phyloP scores from a whole-genome alignment of 2,888 invertebrate species.

The Tenodera sinensis region DNA sequence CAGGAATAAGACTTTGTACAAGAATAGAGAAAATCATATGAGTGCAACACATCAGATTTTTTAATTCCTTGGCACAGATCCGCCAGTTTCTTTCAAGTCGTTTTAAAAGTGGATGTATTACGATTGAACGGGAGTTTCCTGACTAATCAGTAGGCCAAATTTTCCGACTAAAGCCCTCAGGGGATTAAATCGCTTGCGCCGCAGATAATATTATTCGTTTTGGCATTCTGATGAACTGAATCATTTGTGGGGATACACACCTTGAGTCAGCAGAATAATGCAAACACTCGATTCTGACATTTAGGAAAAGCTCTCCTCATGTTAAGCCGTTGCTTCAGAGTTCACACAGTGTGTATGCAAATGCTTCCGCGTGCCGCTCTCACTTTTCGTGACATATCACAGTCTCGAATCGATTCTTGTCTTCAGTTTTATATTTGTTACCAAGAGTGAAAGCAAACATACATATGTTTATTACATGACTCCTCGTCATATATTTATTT shows the following conservation, averaged over 20 bases:
- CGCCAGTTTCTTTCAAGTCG: no score
- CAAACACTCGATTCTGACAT: not conserved
- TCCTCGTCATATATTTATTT: no score
- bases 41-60: no score
- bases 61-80: no score
- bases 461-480: no score
- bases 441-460: no score
- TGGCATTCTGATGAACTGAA: not conserved
- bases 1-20: no score
- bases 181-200: not conserved
- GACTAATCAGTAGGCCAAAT: no score
- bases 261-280: not conserved
- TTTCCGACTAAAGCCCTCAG: no score
- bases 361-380: not conserved
- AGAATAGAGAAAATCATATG: no score
- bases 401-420: not conserved
- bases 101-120: no score
- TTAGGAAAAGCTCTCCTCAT: not conserved
- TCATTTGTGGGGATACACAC: not conserved
- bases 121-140: no score
- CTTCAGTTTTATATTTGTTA: not conserved
- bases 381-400: not conserved
- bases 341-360: not conserved
- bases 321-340: not conserved
- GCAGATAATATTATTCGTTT: not conserved